Evolutionary conservation across 2,888 invertebrate genomes (phyloP).

Genomic region (Cryptus viduatorius): DNA sequence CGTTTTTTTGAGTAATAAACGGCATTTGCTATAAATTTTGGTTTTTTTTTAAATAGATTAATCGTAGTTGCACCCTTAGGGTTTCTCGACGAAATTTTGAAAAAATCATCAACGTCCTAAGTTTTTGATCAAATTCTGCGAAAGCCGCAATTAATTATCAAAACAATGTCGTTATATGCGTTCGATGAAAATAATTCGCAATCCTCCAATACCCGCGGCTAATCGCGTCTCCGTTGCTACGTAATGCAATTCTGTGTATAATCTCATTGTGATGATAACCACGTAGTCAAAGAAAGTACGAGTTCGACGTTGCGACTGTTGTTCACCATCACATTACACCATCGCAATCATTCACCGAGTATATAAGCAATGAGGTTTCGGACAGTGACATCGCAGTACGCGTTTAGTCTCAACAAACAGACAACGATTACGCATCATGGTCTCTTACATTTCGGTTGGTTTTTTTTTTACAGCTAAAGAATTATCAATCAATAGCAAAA

Average conservation of each 20-base stretch:
- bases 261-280: conserved; percentile 69
- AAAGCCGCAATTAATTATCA: conserved; percentile 12
- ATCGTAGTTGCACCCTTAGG: neutral
- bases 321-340: conserved; percentile 14
- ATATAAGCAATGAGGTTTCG: conserved; percentile 71
- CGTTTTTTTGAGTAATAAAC: too few relatives aligned
- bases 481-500: neutral
- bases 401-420: conserved; percentile 56
- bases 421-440: conserved; percentile 70
- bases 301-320: conserved; percentile 40
- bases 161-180: conserved; percentile 24
- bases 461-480: neutral
- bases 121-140: neutral
- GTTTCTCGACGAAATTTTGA: neutral
- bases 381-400: conserved; percentile 63
- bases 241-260: conserved; percentile 47
- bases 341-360: conserved; percentile 51
- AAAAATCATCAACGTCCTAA: neutral
- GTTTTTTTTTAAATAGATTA: too few relatives aligned
- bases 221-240: conserved; percentile 43
- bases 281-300: conserved; percentile 75
- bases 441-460: conserved; percentile 71
- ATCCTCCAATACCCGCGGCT: conserved; percentile 33
- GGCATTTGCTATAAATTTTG: too few relatives aligned
- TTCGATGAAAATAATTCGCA: conserved; percentile 54